phyloP scores from a whole-genome alignment of 1,140 invertebrate genomes.

The Eupristina koningsbergeri region DNA sequence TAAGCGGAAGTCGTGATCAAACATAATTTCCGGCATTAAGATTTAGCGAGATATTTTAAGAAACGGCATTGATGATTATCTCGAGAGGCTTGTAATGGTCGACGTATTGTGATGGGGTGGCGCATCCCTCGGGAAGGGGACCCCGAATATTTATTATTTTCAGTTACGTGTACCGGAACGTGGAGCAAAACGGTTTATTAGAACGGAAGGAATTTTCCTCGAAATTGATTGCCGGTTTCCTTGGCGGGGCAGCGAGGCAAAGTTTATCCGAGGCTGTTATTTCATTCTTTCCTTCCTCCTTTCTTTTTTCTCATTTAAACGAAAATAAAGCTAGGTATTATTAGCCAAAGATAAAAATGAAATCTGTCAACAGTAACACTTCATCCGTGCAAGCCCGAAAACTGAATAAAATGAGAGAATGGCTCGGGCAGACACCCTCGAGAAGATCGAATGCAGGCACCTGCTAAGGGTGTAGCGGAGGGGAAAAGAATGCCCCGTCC shows the following conservation, averaged over 20 bases:
- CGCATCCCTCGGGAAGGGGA: neutral
- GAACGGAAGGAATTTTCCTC: constrained; percentile 29
- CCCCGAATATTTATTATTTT: neutral
- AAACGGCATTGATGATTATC: neutral
- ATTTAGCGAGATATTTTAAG: neutral
- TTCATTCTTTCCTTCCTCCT: neutral
- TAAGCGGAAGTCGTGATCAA: constrained; percentile 41
- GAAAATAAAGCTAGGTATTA: neutral
- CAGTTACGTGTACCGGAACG: neutral
- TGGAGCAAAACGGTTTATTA: neutral
- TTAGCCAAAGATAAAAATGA: constrained; percentile 21
- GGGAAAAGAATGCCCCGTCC: constrained; percentile 53
- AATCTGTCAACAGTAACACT: constrained; percentile 28
- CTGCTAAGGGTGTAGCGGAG: constrained; percentile 59
- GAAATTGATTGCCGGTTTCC: neutral
- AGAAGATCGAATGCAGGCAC: constrained; percentile 56
- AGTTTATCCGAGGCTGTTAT: neutral
- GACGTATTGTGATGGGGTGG: neutral
- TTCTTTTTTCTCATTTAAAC: constrained; percentile 1
- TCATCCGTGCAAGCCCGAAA: neutral
- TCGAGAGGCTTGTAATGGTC: neutral
- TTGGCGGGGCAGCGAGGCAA: neutral
- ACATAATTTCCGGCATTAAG: constrained; percentile 28
- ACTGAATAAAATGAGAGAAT: constrained; percentile 28
- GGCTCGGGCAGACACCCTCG: constrained; percentile 35